Percentiles rank a stretch among this genome's conserved stretches.
Conservation (phyloP, 2,797 vertebrate species). For the Pseudochromis fuscus region DNA sequence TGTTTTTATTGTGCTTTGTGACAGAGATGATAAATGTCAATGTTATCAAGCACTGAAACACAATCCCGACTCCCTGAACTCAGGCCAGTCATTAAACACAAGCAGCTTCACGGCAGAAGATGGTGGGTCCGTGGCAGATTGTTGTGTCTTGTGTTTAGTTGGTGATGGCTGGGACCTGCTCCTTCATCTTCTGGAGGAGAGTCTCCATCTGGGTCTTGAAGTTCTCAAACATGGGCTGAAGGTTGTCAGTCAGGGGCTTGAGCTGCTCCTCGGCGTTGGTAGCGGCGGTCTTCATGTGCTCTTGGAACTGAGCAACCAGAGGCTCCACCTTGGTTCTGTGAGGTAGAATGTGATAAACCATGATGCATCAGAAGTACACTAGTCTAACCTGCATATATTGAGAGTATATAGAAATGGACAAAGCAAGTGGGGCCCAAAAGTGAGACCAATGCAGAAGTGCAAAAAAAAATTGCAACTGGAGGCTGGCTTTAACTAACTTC, state of each 20-base stretch:
- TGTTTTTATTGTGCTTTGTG: conserved; percentile 53
- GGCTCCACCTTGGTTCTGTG: conserved; percentile 75
- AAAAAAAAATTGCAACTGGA: too few relatives aligned
- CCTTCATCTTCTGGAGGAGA: conserved; percentile 27
- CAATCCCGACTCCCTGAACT: conserved; percentile 8
- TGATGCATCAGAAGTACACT: neutral
- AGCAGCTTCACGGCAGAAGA: neutral
- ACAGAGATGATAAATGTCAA: conserved; percentile 21
- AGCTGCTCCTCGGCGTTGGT: conserved; percentile 60
- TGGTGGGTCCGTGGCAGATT: conserved; percentile 7
- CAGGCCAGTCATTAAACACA: conserved; percentile 2
- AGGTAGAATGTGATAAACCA: neutral
- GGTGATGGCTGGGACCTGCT: conserved; percentile 31
- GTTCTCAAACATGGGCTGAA: conserved; percentile 56
- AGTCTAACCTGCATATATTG: neutral
- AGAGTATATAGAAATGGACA: too few relatives aligned
- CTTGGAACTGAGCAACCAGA: conserved; percentile 61
- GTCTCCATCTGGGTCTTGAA: conserved; percentile 66
- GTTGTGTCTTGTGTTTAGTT: conserved; percentile 55
- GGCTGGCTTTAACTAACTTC: too few relatives aligned
- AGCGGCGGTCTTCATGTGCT: conserved; percentile 37
- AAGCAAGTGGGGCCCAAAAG: too few relatives aligned
- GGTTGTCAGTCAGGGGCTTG: conserved; percentile 46
- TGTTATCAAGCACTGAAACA: conserved; percentile 43
- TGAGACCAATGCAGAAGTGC: too few relatives aligned